phyloP scores from a whole-genome alignment of 2,113 vertebrate species.

The Cynoglossus semilaevis region DNA sequence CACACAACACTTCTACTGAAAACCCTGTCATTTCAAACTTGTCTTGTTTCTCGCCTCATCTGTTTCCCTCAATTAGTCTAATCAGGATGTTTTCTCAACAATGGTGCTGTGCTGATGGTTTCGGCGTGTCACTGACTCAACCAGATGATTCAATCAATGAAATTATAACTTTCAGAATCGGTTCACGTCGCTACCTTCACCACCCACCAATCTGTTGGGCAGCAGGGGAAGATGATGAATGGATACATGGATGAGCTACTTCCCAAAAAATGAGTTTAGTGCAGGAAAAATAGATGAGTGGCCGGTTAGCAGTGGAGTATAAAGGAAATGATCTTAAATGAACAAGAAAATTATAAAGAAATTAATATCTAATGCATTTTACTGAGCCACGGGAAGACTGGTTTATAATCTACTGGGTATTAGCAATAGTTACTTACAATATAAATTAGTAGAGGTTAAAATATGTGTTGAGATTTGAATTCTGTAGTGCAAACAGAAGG shows the following conservation, averaged over 20 bases:
- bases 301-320: no score
- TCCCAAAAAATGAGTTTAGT: neutral
- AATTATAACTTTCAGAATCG: conserved; percentile 5
- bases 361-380: no score
- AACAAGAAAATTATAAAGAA: no score
- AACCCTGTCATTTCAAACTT: neutral
- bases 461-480: no score
- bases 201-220: neutral
- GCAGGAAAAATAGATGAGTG: no score
- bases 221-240: neutral
- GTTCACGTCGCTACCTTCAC: neutral
- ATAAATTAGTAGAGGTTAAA: no score
- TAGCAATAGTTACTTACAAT: no score
- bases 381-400: no score
- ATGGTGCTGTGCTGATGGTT: neutral
- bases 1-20: neutral
- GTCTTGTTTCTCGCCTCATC: neutral
- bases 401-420: no score
- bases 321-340: no score
- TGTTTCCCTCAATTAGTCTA: neutral
- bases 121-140: neutral
- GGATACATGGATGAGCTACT: neutral
- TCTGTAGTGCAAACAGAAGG: no score
- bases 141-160: neutral
- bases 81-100: neutral